Conservation (phyloP, 2,797 vertebrate species). For the Sarcoramphus papa region DNA sequence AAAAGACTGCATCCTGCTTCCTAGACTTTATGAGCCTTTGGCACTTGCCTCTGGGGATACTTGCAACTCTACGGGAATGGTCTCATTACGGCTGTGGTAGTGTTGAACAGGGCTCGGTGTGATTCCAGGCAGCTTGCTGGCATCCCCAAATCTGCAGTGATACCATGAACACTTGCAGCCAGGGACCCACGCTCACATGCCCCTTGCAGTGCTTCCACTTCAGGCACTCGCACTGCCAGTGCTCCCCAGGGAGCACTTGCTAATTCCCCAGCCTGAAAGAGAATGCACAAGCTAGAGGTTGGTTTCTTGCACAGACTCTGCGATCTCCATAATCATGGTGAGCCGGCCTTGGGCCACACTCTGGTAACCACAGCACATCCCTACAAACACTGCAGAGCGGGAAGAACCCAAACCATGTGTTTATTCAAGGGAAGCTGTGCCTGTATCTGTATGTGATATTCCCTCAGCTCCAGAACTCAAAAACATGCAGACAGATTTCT, state of each 20-base stretch:
- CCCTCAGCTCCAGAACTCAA: neutral
- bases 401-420: neutral
- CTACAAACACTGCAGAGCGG: neutral
- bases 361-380: neutral
- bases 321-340: neutral
- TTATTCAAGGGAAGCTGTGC: neutral
- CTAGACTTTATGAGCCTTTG: neutral
- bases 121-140: neutral
- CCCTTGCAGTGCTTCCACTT: neutral
- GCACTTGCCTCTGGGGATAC: neutral
- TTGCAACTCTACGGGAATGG: neutral
- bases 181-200: neutral
- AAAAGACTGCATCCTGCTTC: neutral
- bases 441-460: neutral
- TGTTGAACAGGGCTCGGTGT: neutral
- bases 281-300: neutral
- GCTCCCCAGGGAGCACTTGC: neutral
- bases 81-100: neutral
- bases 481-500: neutral
- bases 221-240: neutral
- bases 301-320: neutral
- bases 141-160: neutral
- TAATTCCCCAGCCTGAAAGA: neutral
- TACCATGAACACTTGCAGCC: neutral
- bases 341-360: neutral